Evolutionary conservation across 2,888 invertebrate species (phyloP).

Genomic region (Calameuta filiformis): DNA sequence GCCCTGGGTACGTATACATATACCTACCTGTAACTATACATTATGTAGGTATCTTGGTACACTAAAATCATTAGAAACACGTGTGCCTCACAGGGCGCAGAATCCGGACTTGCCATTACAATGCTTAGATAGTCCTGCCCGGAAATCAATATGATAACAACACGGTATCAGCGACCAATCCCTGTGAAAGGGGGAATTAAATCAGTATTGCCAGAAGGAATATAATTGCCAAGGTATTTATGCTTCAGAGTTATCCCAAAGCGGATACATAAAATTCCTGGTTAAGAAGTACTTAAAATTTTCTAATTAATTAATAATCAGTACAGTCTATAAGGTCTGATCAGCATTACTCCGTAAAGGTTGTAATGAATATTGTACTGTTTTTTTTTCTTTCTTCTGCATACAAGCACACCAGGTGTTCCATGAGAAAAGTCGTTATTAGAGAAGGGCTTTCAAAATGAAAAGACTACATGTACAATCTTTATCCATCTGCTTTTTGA

Average conservation of each 20-base stretch:
- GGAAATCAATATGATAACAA: constrained; percentile 63
- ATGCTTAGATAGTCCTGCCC: constrained; percentile 55
- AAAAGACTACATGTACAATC: constrained; percentile 16
- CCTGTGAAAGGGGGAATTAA: background rate
- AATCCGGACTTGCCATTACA: constrained; percentile 56
- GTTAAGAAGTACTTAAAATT: too few species aligned
- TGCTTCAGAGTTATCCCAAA: too few species aligned
- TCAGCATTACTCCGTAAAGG: too few species aligned
- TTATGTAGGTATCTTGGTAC: constrained; percentile 46
- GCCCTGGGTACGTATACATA: constrained; percentile 35
- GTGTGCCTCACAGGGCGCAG: constrained; percentile 60
- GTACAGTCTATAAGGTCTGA: too few species aligned
- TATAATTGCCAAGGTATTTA: too few species aligned
- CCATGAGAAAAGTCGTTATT: background rate
- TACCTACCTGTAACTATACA: constrained; percentile 46
- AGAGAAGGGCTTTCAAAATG: background rate
- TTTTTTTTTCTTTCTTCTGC: background rate
- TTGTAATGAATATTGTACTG: too few species aligned
- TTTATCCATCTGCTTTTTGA: constrained; percentile 24
- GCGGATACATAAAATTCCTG: too few species aligned
- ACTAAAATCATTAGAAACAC: constrained; percentile 65
- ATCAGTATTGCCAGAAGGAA: too few species aligned
- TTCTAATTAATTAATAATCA: too few species aligned
- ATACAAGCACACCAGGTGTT: background rate
- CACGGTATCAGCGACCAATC: constrained; percentile 17